phyloP scores from a whole-genome alignment of 2,888 invertebrate genomes.

The Ophion ellenae region DNA sequence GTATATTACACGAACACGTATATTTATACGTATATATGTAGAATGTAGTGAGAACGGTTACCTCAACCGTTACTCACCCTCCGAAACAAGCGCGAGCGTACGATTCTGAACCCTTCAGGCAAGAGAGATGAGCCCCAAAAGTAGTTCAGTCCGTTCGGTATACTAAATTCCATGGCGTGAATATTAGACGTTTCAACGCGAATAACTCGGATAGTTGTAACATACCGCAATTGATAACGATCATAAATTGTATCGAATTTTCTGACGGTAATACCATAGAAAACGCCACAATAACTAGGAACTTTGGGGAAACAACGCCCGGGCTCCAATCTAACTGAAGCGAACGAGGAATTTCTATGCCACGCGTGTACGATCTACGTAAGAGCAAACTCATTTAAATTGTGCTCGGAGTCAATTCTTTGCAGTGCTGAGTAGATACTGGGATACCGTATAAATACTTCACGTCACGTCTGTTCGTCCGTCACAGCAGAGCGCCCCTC shows the following conservation, averaged over 20 bases:
- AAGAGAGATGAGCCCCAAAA: slow-evolving; percentile 41
- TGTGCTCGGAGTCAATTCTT: no score
- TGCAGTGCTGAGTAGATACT: no score
- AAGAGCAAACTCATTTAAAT: no score
- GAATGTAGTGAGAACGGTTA: slow-evolving; percentile 27
- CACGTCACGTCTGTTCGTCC: no score
- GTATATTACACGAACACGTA: neutral
- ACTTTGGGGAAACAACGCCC: neutral
- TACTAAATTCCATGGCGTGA: slow-evolving; percentile 48
- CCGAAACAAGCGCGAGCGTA: slow-evolving; percentile 24
- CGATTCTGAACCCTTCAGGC: slow-evolving; percentile 23
- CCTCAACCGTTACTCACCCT: slow-evolving; percentile 44
- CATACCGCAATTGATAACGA: slow-evolving; percentile 49
- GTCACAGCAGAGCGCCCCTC: no score
- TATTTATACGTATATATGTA: slow-evolving; percentile 1
- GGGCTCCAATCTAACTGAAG: no score
- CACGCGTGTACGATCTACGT: no score
- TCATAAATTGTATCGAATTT: slow-evolving; percentile 45
- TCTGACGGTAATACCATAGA: neutral
- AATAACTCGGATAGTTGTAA: slow-evolving; percentile 51
- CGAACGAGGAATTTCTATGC: no score
- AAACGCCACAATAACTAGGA: neutral
- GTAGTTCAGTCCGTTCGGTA: slow-evolving; percentile 39
- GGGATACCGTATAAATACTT: no score
- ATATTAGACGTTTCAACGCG: slow-evolving; percentile 52